A percentile compares a stretch with the other conserved stretches of the same genome.
phyloP scores from a whole-genome alignment of 1,140 invertebrate genomes.

The Sitobion miscanthi region DNA sequence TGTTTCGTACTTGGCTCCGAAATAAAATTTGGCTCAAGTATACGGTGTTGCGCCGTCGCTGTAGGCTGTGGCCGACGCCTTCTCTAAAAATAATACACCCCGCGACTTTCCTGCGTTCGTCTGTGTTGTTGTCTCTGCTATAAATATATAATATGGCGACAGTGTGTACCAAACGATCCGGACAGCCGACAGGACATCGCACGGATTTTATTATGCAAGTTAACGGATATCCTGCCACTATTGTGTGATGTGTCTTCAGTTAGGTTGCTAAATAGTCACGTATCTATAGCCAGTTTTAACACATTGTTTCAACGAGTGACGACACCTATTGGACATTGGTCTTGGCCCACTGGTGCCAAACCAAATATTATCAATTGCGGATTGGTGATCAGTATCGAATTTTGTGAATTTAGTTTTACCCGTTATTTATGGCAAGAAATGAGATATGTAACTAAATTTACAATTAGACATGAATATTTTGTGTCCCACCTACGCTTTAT shows the following conservation, averaged over 20 bases:
- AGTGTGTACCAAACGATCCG: neutral
- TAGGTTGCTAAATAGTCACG: neutral
- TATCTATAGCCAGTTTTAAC: neutral
- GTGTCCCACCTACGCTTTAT: no score
- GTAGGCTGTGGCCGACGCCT: neutral
- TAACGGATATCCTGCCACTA: slow-evolving; percentile 30
- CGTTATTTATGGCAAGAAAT: neutral
- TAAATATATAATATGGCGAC: slow-evolving; percentile 19
- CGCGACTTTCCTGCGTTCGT: neutral
- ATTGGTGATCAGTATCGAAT: neutral
- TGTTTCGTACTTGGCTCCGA: slow-evolving; percentile 36
- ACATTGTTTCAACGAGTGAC: neutral
- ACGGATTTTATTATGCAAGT: neutral
- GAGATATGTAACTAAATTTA: neutral
- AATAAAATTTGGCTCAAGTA: slow-evolving; percentile 42
- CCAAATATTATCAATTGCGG: neutral
- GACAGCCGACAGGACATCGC: neutral
- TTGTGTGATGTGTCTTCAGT: neutral
- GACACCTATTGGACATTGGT: neutral
- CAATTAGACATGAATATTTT: neutral
- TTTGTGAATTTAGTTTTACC: neutral
- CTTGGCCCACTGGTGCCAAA: neutral
- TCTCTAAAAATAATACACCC: slow-evolving; percentile 38
- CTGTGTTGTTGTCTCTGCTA: slow-evolving; percentile 27
- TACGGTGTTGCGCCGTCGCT: neutral